Evolutionary conservation across 2,888 invertebrate species (phyloP), one percentile per base, ranked within the genome.

Genomic region (Yponomeuta malinellus): DNA sequence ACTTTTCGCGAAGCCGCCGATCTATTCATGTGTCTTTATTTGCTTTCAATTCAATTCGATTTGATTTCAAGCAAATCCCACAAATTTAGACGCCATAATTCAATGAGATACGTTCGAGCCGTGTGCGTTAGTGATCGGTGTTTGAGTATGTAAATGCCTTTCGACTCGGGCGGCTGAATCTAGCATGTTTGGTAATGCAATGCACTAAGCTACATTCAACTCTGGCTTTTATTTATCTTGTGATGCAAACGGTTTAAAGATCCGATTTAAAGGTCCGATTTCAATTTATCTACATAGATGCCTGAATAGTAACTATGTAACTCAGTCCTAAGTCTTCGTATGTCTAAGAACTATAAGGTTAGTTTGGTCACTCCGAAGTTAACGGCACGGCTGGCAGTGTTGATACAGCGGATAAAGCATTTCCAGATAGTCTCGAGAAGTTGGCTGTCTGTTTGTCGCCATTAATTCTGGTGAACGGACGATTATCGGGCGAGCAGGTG

Each of bases 61-160:
- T 43, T 43, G 63, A 59, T 31, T 59, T 59, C 63, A 70, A 37
- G 70, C 70, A 52, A 68, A 68, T 68, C 52, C 68, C 23, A 48
- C 52, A 10, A 66, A 31, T 67, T 67, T 68, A 31, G 52, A 68
- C 48, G 68, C 52, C 68, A 68, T 70, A 70, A 70, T 70, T 70
- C 70, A 70, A 70, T 70, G 70, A 70, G 70, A 63, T 70, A 70
- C 23, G 70, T 70, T 70, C 70, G 70, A 48, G 63, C 33, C 70
- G 23, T 8, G 37, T 65, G 63, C 68, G 65, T 66, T 70, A 71
- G 71, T 68, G 71, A 74, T 74, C 72, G 72, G 72, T 74, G 74
- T 74, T 74, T 74, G 74, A 68, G 71, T 74, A 75, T 75, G 75
- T 73, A 73, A 75, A 75, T 75, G 71, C 73, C 70, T 73, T 72